Conservation (phyloP, 2,888 invertebrate species). For the Cheilosia urbana region DNA sequence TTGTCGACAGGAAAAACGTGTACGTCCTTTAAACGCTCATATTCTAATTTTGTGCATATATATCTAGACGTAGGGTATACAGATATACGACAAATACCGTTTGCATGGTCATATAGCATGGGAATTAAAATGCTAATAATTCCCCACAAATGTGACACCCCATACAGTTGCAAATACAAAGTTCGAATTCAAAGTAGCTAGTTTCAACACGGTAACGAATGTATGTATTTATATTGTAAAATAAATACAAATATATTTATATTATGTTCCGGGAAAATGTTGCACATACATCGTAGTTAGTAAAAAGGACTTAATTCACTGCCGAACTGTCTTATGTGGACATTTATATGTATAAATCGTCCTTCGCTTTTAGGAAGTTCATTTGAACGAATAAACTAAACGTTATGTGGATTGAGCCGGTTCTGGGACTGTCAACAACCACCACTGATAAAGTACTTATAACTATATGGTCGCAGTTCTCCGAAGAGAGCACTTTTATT, state of each 20-base stretch:
- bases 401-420: constrained; percentile 9
- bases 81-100: neutral
- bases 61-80: neutral
- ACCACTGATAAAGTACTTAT: neutral
- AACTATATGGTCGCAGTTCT: neutral
- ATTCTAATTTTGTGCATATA: neutral
- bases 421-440: constrained; percentile 5
- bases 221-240: no score
- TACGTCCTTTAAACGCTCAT: constrained; percentile 8
- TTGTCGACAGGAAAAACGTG: constrained; percentile 31
- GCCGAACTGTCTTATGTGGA: no score
- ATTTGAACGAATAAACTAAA: constrained; percentile 5
- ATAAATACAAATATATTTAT: no score
- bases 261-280: no score
- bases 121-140: neutral
- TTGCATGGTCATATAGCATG: neutral
- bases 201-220: neutral
- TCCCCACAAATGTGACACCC: constrained; percentile 10
- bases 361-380: neutral
- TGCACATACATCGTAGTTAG: no score
- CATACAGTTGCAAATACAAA: neutral
- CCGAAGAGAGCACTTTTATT: neutral
- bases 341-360: neutral
- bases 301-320: no score
- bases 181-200: neutral